phyloP scores from a whole-genome alignment of 1,140 invertebrate genomes.

The Drosophila saltans region DNA sequence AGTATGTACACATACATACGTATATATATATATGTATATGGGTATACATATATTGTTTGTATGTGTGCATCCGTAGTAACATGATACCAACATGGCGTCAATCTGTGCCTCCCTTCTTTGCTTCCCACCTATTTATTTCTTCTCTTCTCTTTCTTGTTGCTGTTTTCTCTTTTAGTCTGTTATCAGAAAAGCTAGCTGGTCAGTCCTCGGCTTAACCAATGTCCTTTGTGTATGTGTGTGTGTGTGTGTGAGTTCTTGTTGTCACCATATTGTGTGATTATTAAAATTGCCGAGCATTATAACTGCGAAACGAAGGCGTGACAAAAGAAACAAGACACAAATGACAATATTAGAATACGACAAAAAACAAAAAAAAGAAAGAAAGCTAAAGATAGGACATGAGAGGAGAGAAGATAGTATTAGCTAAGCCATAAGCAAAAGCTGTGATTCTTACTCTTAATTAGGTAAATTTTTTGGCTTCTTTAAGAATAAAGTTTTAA shows the following conservation, averaged over 20 bases:
- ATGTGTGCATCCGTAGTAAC: slow-evolving; percentile 1
- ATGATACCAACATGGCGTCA: slow-evolving; percentile 49
- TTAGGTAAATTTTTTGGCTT: neutral
- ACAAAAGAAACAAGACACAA: slow-evolving; percentile 17
- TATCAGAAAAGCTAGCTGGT: slow-evolving; percentile 5
- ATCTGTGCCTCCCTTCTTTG: slow-evolving; percentile 29
- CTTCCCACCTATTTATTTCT: slow-evolving; percentile 15
- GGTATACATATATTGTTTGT: neutral
- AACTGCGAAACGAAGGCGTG: slow-evolving; percentile 8
- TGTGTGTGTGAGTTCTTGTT: slow-evolving; percentile 9
- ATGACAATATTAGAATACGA: slow-evolving; percentile 14
- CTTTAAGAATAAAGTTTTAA: neutral
- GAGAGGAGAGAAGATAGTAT: neutral
- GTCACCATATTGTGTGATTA: slow-evolving; percentile 18
- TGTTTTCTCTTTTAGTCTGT: slow-evolving; percentile 8
- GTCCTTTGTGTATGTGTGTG: neutral
- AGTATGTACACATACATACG: neutral
- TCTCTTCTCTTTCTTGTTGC: slow-evolving; percentile 17
- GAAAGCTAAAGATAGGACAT: neutral
- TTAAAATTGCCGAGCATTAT: slow-evolving; percentile 16
- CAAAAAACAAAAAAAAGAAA: neutral
- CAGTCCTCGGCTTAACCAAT: neutral
- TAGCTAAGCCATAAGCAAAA: slow-evolving; percentile 8
- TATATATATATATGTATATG: neutral
- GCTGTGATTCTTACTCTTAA: slow-evolving; percentile 8